Evolutionary conservation across 2,797 vertebrate genomes (phyloP).

Genomic region (Pseudopleuronectes americanus): DNA sequence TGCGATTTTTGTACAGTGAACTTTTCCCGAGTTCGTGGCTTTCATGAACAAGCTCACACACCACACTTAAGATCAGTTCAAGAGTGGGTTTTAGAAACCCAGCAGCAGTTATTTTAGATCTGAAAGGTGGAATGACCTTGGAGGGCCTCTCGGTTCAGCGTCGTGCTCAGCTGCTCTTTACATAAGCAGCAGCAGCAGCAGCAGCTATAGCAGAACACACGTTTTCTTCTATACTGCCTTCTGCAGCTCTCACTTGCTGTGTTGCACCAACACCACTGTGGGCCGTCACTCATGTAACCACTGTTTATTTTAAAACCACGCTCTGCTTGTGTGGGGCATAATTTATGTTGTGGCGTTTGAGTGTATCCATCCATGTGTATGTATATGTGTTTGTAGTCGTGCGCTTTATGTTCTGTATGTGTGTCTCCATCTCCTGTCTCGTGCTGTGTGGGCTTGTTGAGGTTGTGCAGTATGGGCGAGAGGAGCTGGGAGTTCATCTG

Average conservation of each 20-base stretch:
- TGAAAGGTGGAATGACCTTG: constrained; percentile 72
- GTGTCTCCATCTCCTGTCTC: constrained; percentile 26
- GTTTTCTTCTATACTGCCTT: constrained; percentile 49
- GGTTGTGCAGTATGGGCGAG: constrained; percentile 42
- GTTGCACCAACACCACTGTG: constrained; percentile 45
- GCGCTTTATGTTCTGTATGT: constrained; percentile 22
- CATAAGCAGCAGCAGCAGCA: constrained; percentile 61
- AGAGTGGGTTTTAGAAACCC: constrained; percentile 74
- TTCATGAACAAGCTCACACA: constrained; percentile 44
- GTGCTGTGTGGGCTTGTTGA: constrained; percentile 51
- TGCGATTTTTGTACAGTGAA: constrained; percentile 15
- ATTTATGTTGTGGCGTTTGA: constrained; percentile 47
- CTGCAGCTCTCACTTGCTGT: constrained; percentile 35
- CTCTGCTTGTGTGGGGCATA: constrained; percentile 31
- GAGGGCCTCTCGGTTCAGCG: constrained; percentile 55
- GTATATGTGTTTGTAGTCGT: constrained; percentile 27
- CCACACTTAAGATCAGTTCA: constrained; percentile 55
- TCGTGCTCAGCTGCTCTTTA: constrained; percentile 64
- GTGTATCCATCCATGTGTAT: constrained; percentile 13
- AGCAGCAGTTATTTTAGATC: constrained; percentile 79
- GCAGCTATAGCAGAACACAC: constrained; percentile 39
- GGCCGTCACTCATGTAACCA: constrained; percentile 48
- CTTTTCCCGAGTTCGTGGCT: constrained; percentile 13
- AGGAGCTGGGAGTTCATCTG: constrained; percentile 40
- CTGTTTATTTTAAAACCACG: constrained; percentile 61